These are phyloP conservation scores for Acleris emargana DNA, from an alignment of 2,888 invertebrate genomes.

Conservation along the genomic window DNA sequence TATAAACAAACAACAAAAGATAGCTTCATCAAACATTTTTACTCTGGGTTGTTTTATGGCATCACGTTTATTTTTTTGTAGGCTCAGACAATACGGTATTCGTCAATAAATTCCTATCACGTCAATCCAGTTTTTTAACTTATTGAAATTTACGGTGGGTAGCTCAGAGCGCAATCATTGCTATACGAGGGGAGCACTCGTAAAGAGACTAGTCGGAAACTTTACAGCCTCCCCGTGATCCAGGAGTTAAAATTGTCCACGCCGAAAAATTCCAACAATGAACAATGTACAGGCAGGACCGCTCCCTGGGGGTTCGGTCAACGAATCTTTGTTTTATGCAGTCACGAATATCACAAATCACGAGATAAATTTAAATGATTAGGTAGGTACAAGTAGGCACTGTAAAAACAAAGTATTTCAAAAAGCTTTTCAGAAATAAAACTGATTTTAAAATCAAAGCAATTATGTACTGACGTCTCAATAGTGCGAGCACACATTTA, in stretches of 20 bases:
- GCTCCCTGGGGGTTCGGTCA: constrained; percentile 1
- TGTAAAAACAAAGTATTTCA: too few relatives aligned
- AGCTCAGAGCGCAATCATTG: constrained; percentile 68
- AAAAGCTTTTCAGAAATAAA: too few relatives aligned
- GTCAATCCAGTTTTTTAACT: constrained; percentile 59
- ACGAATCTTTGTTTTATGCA: constrained; percentile 9
- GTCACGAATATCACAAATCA: too few relatives aligned
- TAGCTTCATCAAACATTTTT: constrained; percentile 28
- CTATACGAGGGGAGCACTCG: constrained; percentile 66
- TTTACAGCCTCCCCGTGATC: constrained; percentile 63
- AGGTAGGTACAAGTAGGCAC: too few relatives aligned
- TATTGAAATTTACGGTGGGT: constrained; percentile 64
- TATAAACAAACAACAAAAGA: constrained; percentile 22
- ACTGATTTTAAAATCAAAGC: not conserved
- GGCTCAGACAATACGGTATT: constrained; percentile 27
- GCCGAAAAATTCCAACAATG: constrained; percentile 51
- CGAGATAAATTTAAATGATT: too few relatives aligned
- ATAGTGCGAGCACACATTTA: too few relatives aligned
- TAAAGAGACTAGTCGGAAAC: constrained; percentile 73
- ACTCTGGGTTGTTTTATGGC: constrained; percentile 23
- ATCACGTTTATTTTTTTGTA: constrained; percentile 35
- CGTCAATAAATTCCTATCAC: constrained; percentile 54
- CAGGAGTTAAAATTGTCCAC: constrained; percentile 61
- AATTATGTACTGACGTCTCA: too few relatives aligned
- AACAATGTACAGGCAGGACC: constrained; percentile 36